phyloP scores from a whole-genome alignment of 2,888 invertebrate genomes.

The Nasonia oneida region DNA sequence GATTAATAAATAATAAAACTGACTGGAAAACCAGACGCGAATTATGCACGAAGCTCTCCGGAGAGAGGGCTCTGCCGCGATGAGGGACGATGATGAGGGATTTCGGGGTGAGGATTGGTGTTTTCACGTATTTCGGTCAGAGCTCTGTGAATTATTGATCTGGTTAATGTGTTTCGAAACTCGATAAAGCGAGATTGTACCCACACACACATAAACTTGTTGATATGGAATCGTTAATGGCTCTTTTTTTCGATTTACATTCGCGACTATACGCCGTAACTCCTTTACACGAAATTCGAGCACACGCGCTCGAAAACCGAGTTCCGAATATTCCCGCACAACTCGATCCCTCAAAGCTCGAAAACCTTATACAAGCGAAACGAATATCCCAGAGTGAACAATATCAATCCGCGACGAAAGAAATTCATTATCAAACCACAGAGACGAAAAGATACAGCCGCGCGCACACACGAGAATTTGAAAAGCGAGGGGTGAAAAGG shows the following conservation, averaged over 20 bases:
- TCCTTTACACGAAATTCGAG: too few species aligned
- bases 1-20: constrained; percentile 42
- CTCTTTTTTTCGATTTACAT: neutral
- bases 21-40: constrained; percentile 35
- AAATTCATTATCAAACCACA: constrained; percentile 45
- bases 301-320: neutral
- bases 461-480: neutral
- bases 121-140: neutral
- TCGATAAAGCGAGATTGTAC: constrained; percentile 6
- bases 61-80: neutral
- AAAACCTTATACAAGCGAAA: neutral
- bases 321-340: neutral
- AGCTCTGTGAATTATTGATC: neutral
- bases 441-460: neutral
- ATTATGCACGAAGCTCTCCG: constrained; percentile 10
- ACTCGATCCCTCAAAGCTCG: neutral
- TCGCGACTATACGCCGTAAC: too few species aligned
- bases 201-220: neutral
- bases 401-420: neutral
- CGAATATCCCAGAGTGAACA: neutral
- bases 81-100: neutral
- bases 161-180: neutral
- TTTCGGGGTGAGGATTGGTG: neutral
- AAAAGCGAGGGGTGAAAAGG: constrained; percentile 54
- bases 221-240: neutral